phyloP scores from a whole-genome alignment of 2,797 vertebrate species.

The Squalus acanthias region DNA sequence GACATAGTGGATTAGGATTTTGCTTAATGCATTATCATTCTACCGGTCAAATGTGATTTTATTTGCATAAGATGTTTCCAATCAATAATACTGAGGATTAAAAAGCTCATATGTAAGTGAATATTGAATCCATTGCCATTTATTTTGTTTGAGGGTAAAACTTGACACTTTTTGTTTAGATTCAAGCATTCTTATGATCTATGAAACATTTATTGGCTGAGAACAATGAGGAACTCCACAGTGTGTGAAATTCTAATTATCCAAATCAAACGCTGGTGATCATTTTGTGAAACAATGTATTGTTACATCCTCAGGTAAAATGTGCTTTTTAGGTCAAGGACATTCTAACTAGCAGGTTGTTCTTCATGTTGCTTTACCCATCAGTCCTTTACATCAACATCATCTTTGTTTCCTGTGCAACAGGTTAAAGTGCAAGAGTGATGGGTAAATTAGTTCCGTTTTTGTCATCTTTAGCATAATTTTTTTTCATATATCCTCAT shows the following conservation, averaged over 20 bases:
- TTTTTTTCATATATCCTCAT: background rate
- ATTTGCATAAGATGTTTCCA: background rate
- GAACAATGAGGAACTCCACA: background rate
- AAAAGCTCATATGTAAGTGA: background rate
- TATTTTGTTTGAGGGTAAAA: background rate
- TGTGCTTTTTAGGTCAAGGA: background rate
- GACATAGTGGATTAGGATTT: background rate
- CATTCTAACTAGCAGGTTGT: background rate
- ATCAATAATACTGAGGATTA: background rate
- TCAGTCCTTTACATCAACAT: background rate
- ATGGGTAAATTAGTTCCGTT: background rate
- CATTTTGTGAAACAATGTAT: background rate
- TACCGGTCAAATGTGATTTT: background rate
- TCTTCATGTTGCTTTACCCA: background rate
- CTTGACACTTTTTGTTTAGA: background rate
- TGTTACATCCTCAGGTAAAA: background rate
- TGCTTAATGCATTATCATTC: no score
- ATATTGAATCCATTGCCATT: background rate
- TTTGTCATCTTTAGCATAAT: background rate
- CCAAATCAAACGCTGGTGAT: background rate
- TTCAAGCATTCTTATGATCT: background rate
- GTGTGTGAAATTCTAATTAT: background rate
- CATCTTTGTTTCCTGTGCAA: background rate
- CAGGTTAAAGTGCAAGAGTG: background rate
- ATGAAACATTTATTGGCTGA: background rate